These are phyloP conservation scores for Microhierax caerulescens DNA, from an alignment of 2,797 vertebrate genomes.

Conservation along the genomic window DNA sequence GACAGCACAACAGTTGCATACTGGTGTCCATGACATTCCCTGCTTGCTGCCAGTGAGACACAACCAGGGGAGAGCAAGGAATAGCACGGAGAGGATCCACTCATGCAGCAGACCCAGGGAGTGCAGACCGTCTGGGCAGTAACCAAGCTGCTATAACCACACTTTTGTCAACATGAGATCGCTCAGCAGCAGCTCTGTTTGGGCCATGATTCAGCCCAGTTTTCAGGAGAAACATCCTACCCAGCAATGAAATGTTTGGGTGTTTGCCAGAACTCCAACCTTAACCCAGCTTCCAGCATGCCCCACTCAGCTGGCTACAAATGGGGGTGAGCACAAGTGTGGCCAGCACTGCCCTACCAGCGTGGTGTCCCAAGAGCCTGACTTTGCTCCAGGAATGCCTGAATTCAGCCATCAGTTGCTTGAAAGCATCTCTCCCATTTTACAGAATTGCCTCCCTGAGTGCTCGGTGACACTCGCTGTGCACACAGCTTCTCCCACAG, in stretches of 20 bases:
- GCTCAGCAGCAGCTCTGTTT: not conserved
- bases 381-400: not conserved
- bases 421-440: not conserved
- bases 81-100: not conserved
- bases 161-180: not conserved
- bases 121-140: not conserved
- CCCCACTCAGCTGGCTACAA: not conserved
- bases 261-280: not conserved
- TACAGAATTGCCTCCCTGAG: not conserved
- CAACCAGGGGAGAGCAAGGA: not conserved
- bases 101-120: not conserved
- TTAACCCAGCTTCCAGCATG: not conserved
- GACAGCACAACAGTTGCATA: not conserved
- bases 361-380: not conserved
- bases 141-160: not conserved
- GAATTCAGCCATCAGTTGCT: not conserved
- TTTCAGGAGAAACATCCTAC: not conserved
- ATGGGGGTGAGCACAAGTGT: not conserved
- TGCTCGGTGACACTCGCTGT: fast-evolving
- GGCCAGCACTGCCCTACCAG: not conserved
- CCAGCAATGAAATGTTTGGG: not conserved
- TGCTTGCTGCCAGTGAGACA: not conserved
- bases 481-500: not conserved
- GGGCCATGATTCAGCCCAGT: not conserved
- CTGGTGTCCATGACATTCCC: not conserved